Percentiles rank a stretch among this genome's conserved stretches.
phyloP scores from a whole-genome alignment of 2,888 invertebrate species.

The Eristalis arbustorum region DNA sequence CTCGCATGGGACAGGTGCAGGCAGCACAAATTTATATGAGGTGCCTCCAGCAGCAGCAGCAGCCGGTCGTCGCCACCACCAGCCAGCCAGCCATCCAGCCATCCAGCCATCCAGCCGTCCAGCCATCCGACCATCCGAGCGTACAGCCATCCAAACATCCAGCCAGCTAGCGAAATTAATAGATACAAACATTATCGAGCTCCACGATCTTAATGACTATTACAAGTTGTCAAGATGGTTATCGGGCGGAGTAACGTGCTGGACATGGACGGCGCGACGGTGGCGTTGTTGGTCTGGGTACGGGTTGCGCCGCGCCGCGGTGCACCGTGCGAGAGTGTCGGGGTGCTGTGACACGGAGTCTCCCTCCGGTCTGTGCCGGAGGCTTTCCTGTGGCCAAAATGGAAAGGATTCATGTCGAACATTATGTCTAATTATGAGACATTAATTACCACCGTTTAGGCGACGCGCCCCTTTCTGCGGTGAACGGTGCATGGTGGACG shows the following conservation, averaged over 20 bases:
- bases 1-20: constrained; percentile 64
- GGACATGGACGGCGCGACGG: constrained; percentile 62
- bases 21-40: constrained; percentile 69
- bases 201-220: constrained; percentile 71
- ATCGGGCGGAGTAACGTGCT: constrained; percentile 69
- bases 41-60: constrained; percentile 32
- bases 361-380: constrained; percentile 26
- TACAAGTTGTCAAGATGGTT: constrained; percentile 71
- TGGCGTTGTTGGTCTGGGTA: constrained; percentile 50
- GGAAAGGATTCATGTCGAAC: constrained; percentile 70
- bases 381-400: constrained; percentile 65
- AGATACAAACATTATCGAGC: constrained; percentile 69
- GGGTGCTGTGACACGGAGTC: constrained; percentile 44
- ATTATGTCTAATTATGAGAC: constrained; percentile 71
- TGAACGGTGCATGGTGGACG: not conserved
- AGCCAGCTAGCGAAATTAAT: constrained; percentile 60
- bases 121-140: not conserved
- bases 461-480: constrained; percentile 59
- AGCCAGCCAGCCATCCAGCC: not conserved
- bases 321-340: not conserved
- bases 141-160: not conserved
- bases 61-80: not conserved
- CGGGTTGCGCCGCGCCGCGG: not conserved
- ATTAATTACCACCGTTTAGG: constrained; percentile 69
- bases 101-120: not conserved